phyloP scores from a whole-genome alignment of 2,113 vertebrate species.

The Alces alces region DNA sequence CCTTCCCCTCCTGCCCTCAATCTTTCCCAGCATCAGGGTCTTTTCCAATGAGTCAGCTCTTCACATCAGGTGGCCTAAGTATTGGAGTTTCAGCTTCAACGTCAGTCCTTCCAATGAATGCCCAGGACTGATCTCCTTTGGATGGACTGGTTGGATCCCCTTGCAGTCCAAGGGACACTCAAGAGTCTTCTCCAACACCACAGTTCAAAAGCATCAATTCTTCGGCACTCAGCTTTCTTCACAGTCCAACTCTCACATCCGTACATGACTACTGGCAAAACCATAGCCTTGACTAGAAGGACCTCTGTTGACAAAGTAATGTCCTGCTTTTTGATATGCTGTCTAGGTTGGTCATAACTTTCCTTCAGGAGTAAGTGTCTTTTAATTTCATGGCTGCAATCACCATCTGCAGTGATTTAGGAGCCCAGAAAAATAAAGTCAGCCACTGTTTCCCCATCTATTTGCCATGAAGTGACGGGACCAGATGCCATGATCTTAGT shows the following conservation, averaged over 20 bases:
- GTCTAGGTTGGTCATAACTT: neutral
- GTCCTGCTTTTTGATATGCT: neutral
- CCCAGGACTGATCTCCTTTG: neutral
- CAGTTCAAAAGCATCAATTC: neutral
- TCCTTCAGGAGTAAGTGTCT: neutral
- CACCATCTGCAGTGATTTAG: neutral
- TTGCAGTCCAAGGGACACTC: neutral
- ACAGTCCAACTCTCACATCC: neutral
- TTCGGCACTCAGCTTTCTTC: neutral
- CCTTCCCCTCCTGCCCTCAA: neutral
- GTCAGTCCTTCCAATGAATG: neutral
- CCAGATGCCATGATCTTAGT: neutral
- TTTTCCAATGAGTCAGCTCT: neutral
- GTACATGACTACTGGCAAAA: neutral
- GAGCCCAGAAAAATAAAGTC: neutral
- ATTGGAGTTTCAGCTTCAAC: neutral
- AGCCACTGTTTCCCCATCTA: neutral
- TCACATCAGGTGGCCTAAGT: neutral
- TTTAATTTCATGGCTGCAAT: neutral
- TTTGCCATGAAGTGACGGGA: neutral
- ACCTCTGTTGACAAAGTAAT: neutral
- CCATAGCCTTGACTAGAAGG: neutral
- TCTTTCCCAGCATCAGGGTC: neutral
- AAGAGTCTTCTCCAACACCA: neutral
- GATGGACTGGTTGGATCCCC: neutral